Evolutionary conservation across 2,888 invertebrate genomes (phyloP).

Genomic region (Phengaris arion): DNA sequence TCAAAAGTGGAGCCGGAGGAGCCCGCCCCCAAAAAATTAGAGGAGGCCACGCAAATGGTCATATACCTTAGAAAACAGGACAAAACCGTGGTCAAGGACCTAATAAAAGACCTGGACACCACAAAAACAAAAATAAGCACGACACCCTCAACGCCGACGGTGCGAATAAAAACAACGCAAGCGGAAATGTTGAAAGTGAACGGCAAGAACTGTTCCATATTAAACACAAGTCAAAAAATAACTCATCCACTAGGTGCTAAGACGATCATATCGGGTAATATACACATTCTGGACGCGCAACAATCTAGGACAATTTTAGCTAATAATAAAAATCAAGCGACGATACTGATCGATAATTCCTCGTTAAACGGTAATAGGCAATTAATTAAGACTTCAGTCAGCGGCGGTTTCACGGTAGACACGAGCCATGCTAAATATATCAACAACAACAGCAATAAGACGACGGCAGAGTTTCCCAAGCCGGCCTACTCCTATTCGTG

Average conservation of each 20-base stretch:
- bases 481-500: slow-evolving; percentile 99
- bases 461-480: slow-evolving; percentile 88
- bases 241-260: slow-evolving; percentile 70
- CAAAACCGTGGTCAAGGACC: slow-evolving; percentile 82
- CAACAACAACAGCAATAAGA: slow-evolving; percentile 61
- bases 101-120: slow-evolving; percentile 78
- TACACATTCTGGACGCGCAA: slow-evolving; percentile 75
- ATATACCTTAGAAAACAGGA: slow-evolving; percentile 72
- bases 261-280: slow-evolving; percentile 76
- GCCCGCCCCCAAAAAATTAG: slow-evolving; percentile 54
- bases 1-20: slow-evolving; percentile 71
- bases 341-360: slow-evolving; percentile 75
- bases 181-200: slow-evolving; percentile 70
- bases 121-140: slow-evolving; percentile 58
- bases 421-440: slow-evolving; percentile 68
- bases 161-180: slow-evolving; percentile 67
- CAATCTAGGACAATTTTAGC: slow-evolving; percentile 75
- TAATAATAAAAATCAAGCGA: slow-evolving; percentile 71
- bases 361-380: slow-evolving; percentile 70
- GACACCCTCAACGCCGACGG: slow-evolving; percentile 53
- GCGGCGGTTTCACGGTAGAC: slow-evolving; percentile 63
- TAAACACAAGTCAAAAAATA: slow-evolving; percentile 71
- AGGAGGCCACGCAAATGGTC: slow-evolving; percentile 75
- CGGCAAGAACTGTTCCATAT: slow-evolving; percentile 66
- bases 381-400: slow-evolving; percentile 72